Percentiles rank a stretch among this genome's conserved stretches.
These are phyloP conservation scores for Calliphora vicina DNA, from an alignment of 1,140 invertebrate genomes.

Conservation along the genomic window DNA sequence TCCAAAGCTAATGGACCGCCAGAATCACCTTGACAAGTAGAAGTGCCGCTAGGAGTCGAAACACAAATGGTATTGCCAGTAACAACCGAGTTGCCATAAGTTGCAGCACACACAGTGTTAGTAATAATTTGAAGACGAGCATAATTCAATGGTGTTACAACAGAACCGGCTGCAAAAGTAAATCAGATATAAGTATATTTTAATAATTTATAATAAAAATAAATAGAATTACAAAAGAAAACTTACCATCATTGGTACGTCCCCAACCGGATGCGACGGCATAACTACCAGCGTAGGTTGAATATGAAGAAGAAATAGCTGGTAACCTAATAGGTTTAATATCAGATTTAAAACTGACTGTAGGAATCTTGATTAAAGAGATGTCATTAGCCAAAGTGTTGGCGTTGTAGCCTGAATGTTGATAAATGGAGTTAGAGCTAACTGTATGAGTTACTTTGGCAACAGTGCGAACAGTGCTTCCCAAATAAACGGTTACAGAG, in stretches of 20 bases:
- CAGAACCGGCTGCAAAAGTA: constrained; percentile 62
- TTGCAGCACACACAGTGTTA: too few relatives aligned
- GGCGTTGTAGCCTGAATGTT: constrained; percentile 64
- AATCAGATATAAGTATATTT: background rate
- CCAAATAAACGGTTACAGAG: constrained; percentile 39
- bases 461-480: constrained; percentile 40
- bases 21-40: too few relatives aligned
- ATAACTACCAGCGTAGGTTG: constrained; percentile 44
- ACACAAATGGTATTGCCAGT: too few relatives aligned
- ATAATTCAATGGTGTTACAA: too few relatives aligned
- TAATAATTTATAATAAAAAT: background rate
- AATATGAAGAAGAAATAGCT: constrained; percentile 41
- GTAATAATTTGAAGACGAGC: too few relatives aligned
- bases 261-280: constrained; percentile 55
- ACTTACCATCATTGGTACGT: constrained; percentile 16
- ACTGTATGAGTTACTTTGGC: constrained; percentile 42
- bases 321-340: constrained; percentile 50
- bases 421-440: constrained; percentile 42
- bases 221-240: constrained; percentile 42
- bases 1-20: too few relatives aligned
- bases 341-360: constrained; percentile 40
- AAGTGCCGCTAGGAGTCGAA: too few relatives aligned
- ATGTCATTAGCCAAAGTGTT: constrained; percentile 64
- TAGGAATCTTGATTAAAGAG: constrained; percentile 64
- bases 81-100: too few relatives aligned